phyloP scores from a whole-genome alignment of 2,888 invertebrate genomes.

The Diarsia brunnea region DNA sequence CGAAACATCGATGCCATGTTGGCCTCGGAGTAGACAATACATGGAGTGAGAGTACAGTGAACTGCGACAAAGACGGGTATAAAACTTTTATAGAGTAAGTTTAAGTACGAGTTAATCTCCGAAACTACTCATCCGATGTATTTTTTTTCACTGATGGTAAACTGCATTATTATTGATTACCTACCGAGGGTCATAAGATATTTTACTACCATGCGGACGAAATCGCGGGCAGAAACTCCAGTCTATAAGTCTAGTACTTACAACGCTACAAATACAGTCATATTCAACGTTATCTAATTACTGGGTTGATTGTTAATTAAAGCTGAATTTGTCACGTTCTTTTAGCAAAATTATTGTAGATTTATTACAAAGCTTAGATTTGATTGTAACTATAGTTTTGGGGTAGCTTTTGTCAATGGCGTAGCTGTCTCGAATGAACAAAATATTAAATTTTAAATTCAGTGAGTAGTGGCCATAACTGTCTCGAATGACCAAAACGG shows the following conservation, averaged over 20 bases:
- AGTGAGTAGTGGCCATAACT: not conserved
- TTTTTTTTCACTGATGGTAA: not conserved
- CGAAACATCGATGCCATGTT: conserved; percentile 14
- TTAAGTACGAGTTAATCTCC: not conserved
- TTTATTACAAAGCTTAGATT: not conserved
- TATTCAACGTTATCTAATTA: not conserved
- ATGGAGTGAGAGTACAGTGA: conserved; percentile 2
- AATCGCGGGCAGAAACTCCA: not conserved
- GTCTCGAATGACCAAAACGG: not conserved
- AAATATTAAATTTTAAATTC: not conserved
- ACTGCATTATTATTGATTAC: not conserved
- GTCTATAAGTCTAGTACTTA: not conserved
- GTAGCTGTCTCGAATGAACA: not conserved
- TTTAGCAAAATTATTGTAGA: not conserved
- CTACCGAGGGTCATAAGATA: not conserved
- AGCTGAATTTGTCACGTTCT: not conserved
- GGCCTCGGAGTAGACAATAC: conserved; percentile 29
- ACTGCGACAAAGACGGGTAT: not conserved
- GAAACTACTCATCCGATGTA: not conserved
- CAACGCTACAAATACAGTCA: not conserved
- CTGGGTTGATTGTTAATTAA: not conserved
- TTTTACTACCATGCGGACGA: not conserved
- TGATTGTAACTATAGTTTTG: not conserved
- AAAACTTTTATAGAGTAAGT: too few relatives aligned
- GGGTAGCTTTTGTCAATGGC: not conserved